A percentile compares a stretch with the other conserved stretches of the same genome.
phyloP scores from a whole-genome alignment of 2,797 vertebrate genomes.

The Jordanella pulchra region DNA sequence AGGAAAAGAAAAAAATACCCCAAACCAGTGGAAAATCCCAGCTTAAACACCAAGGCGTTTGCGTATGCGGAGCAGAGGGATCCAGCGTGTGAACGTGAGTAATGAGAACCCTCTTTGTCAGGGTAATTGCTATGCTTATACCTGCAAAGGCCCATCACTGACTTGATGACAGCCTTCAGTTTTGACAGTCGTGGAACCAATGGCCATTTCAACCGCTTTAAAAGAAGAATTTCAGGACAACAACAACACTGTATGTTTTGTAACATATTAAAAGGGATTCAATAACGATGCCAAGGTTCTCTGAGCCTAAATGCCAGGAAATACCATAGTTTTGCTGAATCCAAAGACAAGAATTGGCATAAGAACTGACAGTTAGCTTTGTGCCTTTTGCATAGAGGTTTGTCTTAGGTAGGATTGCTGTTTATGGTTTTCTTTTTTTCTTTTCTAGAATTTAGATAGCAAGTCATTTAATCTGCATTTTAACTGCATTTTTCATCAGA shows the following conservation, averaged over 20 bases:
- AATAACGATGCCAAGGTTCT: conserved; percentile 44
- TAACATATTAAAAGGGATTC: conserved; percentile 54
- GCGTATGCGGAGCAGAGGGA: conserved; percentile 18
- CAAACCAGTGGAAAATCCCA: conserved; percentile 61
- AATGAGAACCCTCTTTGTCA: conserved; percentile 60
- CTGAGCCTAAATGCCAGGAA: conserved; percentile 65
- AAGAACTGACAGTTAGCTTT: conserved; percentile 5
- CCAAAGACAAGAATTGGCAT: conserved; percentile 62
- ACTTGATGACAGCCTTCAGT: conserved; percentile 67
- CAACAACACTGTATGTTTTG: conserved; percentile 50
- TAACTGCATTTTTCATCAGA: conserved; percentile 18
- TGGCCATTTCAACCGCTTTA: conserved; percentile 47
- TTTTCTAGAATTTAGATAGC: conserved; percentile 22
- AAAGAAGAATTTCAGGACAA: conserved; percentile 36
- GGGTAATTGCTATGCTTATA: conserved; percentile 65
- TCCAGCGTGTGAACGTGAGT: conserved; percentile 23
- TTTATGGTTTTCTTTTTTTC: conserved; percentile 14
- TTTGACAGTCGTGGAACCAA: conserved; percentile 53
- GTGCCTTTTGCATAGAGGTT: conserved; percentile 2
- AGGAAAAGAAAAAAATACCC: conserved; percentile 25
- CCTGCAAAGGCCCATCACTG: conserved; percentile 53
- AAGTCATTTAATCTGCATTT: conserved; percentile 25
- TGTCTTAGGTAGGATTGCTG: conserved; percentile 20
- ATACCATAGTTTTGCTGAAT: conserved; percentile 61
- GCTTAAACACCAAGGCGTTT: conserved; percentile 22